phyloP scores from a whole-genome alignment of 2,113 vertebrate species.

The Syrmaticus mikado region DNA sequence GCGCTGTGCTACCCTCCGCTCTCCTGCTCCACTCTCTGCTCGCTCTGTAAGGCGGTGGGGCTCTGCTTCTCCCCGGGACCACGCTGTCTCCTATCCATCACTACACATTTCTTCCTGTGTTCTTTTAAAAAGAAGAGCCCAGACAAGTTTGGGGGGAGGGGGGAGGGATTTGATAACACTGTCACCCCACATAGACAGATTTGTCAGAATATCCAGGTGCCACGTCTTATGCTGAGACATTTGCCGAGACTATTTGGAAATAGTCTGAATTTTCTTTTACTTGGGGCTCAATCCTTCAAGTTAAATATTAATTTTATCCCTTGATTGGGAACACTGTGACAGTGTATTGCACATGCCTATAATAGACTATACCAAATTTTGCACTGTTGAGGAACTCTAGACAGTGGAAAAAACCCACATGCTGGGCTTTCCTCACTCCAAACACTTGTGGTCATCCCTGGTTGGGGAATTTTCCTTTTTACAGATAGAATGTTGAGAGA shows the following conservation, averaged over 20 bases:
- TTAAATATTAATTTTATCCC: background rate
- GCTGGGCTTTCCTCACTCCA: background rate
- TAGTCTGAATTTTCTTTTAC: background rate
- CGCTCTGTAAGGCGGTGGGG: constrained; percentile 45
- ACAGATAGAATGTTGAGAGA: background rate
- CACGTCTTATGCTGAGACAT: background rate
- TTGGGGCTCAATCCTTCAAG: background rate
- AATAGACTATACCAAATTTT: background rate
- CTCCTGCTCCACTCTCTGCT: constrained; percentile 69
- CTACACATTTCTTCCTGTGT: background rate
- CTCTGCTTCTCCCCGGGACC: constrained; percentile 58
- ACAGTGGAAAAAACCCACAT: background rate
- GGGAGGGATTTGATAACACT: background rate
- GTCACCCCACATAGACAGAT: background rate
- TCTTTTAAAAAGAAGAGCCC: background rate
- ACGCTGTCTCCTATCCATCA: background rate
- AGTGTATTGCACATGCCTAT: background rate
- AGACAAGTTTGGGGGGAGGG: constrained; percentile 2
- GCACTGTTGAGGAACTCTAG: background rate
- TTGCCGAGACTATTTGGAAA: background rate
- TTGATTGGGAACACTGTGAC: background rate
- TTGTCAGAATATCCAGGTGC: background rate
- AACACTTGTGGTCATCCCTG: background rate
- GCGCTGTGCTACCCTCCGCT: constrained; percentile 74
- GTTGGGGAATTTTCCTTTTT: background rate